These are phyloP conservation scores for Archocentrus centrarchus DNA, from an alignment of 2,113 vertebrate genomes.

Conservation along the genomic window DNA sequence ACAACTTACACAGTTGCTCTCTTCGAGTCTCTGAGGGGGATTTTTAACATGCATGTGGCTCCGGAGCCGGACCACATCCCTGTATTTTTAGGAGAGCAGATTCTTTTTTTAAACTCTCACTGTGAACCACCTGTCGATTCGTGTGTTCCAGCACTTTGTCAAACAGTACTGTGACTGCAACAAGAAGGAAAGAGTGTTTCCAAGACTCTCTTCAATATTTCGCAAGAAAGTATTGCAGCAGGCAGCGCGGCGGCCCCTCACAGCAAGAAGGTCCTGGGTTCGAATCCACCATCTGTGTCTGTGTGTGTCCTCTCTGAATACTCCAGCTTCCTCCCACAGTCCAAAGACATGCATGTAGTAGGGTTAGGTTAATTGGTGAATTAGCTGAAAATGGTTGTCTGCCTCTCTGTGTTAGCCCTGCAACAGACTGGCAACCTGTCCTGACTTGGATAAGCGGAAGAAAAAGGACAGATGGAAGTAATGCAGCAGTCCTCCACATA, in stretches of 20 bases:
- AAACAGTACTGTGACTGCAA: slow-evolving; percentile 24
- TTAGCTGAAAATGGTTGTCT: too few relatives aligned
- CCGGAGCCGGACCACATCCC: background rate
- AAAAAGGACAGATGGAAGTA: slow-evolving; percentile 29
- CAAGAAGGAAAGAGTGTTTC: slow-evolving; percentile 36
- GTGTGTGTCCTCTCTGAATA: too few relatives aligned
- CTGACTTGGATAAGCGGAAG: too few relatives aligned
- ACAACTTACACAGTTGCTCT: background rate
- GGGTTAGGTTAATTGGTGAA: too few relatives aligned
- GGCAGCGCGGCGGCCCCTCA: background rate
- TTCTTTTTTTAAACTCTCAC: slow-evolving; percentile 23
- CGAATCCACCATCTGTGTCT: too few relatives aligned
- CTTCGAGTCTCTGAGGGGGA: background rate
- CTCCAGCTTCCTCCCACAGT: too few relatives aligned
- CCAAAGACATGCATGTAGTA: too few relatives aligned
- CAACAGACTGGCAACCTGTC: too few relatives aligned
- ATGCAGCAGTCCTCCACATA: slow-evolving; percentile 5
- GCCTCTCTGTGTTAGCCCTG: too few relatives aligned
- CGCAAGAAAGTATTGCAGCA: slow-evolving; percentile 40
- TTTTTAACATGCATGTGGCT: background rate
- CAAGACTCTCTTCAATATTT: slow-evolving; percentile 50
- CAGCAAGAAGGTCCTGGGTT: too few relatives aligned
- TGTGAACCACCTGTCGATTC: slow-evolving; percentile 10
- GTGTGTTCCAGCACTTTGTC: slow-evolving; percentile 36
- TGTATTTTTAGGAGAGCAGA: background rate